Evolutionary conservation across 2,888 invertebrate species (phyloP), one percentile per base, ranked within the genome.

Genomic region (Philereme vetulata): DNA sequence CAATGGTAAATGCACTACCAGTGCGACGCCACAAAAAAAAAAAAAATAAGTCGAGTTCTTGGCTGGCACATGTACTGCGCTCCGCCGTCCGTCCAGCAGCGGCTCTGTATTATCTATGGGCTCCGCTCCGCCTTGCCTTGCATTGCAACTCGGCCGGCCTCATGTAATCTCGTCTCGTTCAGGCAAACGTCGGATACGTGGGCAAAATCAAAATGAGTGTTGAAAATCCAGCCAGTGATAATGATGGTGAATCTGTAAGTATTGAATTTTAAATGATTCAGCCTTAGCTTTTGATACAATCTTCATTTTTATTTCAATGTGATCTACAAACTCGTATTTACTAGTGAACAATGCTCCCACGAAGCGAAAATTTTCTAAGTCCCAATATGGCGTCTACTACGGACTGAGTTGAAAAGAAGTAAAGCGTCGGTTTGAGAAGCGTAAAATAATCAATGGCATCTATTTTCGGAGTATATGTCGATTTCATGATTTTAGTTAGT

Each of bases 341-440:
- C 93, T 93, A 86, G 90, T 94, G 93, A 77, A 86, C 83, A 78
- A 75, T 79, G 77, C 80, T 78, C 80, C 75, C 82, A 82, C 83
- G 82, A 85, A 85, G 82, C 92, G 88, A 90, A 92, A 91, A 82
- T 92, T 93, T 93, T 92, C 92, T 92, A 96, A 96, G 96, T 96
- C 95, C 95, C 95, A 96, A 96, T 95, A 96, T 96, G 96, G 96
- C 96, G 96, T 95, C 96, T 94, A 94, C 93, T 93, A 93, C 93
- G 95, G 94, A 93, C 93, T 95, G 94, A 94, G 94, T 94, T 93
- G 78, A 75, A 76, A 71, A 74, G 71, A 78, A 78, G 74, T 77
- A 87, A 92, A 87, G 91, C 89, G 88, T 91, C 86, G 78, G 49
- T 60, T 46, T 55, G 52, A 56, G 52, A 71, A 68, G 43, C 40